These are phyloP conservation scores for Psylliodes chrysocephalus DNA, from an alignment of 2,888 invertebrate genomes.

Conservation along the genomic window DNA sequence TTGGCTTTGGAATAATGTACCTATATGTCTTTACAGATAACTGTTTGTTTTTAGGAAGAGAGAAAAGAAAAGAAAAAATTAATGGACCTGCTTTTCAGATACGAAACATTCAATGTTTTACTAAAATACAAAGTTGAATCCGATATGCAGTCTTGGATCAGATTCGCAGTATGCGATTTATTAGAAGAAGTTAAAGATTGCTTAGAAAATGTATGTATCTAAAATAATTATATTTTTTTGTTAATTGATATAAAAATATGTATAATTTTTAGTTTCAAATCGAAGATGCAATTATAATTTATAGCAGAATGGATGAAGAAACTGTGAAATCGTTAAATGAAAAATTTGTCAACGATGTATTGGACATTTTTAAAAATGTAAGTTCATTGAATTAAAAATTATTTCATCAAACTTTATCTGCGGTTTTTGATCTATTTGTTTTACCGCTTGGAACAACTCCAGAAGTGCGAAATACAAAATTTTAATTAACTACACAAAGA, in stretches of 20 bases:
- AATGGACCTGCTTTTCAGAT: constrained; percentile 53
- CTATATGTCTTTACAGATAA: background rate
- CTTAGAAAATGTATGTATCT: constrained; percentile 59
- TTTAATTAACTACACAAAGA: no score
- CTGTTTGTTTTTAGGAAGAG: constrained; percentile 7
- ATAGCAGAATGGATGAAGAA: constrained; percentile 48
- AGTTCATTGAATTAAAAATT: no score
- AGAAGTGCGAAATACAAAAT: no score
- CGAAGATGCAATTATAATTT: constrained; percentile 57
- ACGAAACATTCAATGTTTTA: constrained; percentile 61
- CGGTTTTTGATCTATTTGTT: no score
- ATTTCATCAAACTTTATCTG: no score
- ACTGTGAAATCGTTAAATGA: constrained; percentile 45
- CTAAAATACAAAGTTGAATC: constrained; percentile 41
- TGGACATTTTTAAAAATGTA: constrained; percentile 50
- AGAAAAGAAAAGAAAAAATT: constrained; percentile 28
- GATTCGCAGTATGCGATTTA: constrained; percentile 62
- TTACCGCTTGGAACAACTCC: no score
- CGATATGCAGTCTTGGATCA: constrained; percentile 61
- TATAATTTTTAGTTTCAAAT: constrained; percentile 54
- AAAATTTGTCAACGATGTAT: constrained; percentile 47
- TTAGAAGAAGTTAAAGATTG: constrained; percentile 60
- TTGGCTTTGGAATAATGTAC: background rate
- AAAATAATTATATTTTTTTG: background rate
- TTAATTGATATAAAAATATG: background rate